Conservation (phyloP, 1,140 invertebrate genomes). For the Pseudachorutes palmiensis region DNA sequence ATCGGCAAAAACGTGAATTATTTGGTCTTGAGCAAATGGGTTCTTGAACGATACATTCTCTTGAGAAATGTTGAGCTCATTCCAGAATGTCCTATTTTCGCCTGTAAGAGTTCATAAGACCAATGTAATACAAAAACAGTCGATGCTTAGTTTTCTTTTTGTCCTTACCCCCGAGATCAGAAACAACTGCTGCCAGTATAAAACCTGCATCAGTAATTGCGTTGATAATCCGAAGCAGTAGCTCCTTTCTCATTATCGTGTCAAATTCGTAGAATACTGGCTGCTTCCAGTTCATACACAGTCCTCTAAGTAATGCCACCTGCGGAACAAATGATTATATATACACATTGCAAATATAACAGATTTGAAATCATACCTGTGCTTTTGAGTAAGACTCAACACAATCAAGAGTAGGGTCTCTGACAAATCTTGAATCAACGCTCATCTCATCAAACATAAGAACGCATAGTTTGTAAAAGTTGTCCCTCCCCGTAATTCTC, state of each 20-base stretch:
- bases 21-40: not conserved
- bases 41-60: not conserved
- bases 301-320: conserved; percentile 23
- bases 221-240: conserved; percentile 1
- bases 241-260: conserved; percentile 30
- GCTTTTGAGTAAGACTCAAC: not conserved
- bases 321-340: conserved; percentile 7
- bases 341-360: not conserved
- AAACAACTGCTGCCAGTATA: not conserved
- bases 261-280: conserved; percentile 40
- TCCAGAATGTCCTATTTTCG: not conserved
- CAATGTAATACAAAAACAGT: not conserved
- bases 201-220: not conserved
- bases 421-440: not conserved
- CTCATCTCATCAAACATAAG: conserved; percentile 10
- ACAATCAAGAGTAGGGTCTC: not conserved
- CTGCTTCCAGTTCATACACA: conserved; percentile 40
- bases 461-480: not conserved
- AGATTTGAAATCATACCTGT: not conserved
- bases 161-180: not conserved
- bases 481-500: not conserved
- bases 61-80: not conserved
- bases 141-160: not conserved
- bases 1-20: conserved; percentile 28
- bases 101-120: not conserved